Evolutionary conservation across 2,797 vertebrate species (phyloP).

Genomic region (Netta rufina): DNA sequence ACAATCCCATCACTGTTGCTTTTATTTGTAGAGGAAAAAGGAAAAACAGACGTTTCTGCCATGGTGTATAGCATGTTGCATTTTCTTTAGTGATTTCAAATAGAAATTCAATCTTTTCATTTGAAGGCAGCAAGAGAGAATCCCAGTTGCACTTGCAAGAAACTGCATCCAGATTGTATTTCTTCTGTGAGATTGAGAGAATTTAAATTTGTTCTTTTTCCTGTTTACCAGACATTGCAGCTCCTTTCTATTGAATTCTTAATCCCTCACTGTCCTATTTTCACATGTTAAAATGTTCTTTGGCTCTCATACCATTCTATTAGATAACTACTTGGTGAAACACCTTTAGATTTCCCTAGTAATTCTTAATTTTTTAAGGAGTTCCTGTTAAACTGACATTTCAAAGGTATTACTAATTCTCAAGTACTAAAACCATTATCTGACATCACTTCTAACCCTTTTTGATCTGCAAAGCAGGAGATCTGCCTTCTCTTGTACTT

Average conservation of each 20-base stretch:
- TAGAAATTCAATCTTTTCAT: neutral
- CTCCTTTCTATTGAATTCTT: neutral
- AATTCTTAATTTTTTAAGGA: neutral
- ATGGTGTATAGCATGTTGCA: accelerated
- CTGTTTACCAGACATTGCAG: neutral
- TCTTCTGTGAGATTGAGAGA: neutral
- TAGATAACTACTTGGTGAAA: neutral
- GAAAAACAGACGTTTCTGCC: neutral
- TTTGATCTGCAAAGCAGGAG: neutral
- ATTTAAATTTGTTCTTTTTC: neutral
- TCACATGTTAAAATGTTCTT: neutral
- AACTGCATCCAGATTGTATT: neutral
- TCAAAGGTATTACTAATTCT: neutral
- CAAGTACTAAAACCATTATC: neutral
- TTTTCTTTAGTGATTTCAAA: neutral
- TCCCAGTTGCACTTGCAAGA: neutral
- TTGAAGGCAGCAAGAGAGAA: neutral
- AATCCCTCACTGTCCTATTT: neutral
- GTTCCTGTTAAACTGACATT: neutral
- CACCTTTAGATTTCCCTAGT: neutral
- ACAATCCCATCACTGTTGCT: neutral
- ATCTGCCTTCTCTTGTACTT: neutral
- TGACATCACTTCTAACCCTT: neutral
- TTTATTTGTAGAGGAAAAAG: neutral
- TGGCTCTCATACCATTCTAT: neutral